Conservation (phyloP, 2,113 vertebrate genomes). For the Podarcis muralis region DNA sequence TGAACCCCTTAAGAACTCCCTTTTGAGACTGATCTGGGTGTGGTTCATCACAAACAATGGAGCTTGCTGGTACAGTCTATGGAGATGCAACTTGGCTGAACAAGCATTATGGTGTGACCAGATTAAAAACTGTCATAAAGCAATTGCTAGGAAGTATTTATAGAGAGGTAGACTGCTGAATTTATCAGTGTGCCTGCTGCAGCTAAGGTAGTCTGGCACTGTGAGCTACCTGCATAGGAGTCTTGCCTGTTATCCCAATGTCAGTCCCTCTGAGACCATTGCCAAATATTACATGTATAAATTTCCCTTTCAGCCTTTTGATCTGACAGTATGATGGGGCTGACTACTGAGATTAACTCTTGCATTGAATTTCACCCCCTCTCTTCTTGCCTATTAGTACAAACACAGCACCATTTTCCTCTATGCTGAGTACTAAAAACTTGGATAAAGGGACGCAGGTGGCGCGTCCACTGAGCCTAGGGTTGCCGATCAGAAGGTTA, state of each 20-base stretch:
- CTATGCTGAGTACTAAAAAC: neutral
- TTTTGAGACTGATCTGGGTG: neutral
- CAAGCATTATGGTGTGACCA: neutral
- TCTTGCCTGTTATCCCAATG: neutral
- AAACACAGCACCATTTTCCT: neutral
- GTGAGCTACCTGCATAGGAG: neutral
- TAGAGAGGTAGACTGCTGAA: neutral
- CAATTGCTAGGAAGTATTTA: neutral
- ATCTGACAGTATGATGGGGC: neutral
- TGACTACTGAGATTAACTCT: neutral
- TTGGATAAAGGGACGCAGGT: neutral
- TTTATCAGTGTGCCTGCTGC: neutral
- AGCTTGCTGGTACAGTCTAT: neutral
- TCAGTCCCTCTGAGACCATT: neutral
- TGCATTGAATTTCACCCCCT: neutral
- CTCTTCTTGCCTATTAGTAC: neutral
- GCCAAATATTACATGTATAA: neutral
- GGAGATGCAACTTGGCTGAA: neutral
- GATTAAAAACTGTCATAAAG: neutral
- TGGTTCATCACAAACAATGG: neutral
- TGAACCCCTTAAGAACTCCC: neutral
- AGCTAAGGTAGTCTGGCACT: neutral
- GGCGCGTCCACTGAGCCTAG: too few species aligned
- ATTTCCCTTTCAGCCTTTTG: neutral
- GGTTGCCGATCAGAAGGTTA: too few species aligned